These are phyloP conservation scores for Synanthedon vespiformis DNA, from an alignment of 2,888 invertebrate species.

Conservation along the genomic window DNA sequence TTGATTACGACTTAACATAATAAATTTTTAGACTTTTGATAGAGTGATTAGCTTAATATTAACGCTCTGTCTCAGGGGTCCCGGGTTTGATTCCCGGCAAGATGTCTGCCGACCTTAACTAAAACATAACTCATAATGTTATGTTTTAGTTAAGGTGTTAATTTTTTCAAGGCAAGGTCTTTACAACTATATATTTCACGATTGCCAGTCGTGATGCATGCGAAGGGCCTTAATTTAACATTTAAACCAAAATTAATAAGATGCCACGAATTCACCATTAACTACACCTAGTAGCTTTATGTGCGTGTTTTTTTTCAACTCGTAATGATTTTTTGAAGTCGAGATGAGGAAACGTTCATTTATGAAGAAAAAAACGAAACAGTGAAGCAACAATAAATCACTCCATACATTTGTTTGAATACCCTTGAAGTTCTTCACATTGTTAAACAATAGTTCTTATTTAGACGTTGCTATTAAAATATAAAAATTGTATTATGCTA, in stretches of 20 bases:
- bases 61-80: too few species aligned
- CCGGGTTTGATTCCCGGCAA: too few species aligned
- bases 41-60: too few species aligned
- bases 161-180: too few species aligned
- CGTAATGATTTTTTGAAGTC: conserved; percentile 19
- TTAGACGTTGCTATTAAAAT: background rate
- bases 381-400: conserved; percentile 20
- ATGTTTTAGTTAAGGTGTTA: too few species aligned
- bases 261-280: conserved; percentile 34
- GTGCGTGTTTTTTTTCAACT: conserved; percentile 10
- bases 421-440: conserved; percentile 3
- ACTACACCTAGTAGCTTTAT: background rate
- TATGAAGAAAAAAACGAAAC: conserved; percentile 19
- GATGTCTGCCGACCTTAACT: too few species aligned
- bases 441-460: conserved; percentile 1
- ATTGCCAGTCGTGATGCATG: background rate
- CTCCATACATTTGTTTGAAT: conserved; percentile 8
- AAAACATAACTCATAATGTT: too few species aligned
- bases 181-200: background rate
- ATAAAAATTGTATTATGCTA: background rate
- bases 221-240: background rate
- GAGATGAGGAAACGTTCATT: conserved; percentile 30
- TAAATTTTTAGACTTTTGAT: too few species aligned
- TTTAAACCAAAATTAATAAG: conserved; percentile 6
- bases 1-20: too few species aligned